phyloP scores from a whole-genome alignment of 2,888 invertebrate genomes.

The Rhimphoctona megacephalus region DNA sequence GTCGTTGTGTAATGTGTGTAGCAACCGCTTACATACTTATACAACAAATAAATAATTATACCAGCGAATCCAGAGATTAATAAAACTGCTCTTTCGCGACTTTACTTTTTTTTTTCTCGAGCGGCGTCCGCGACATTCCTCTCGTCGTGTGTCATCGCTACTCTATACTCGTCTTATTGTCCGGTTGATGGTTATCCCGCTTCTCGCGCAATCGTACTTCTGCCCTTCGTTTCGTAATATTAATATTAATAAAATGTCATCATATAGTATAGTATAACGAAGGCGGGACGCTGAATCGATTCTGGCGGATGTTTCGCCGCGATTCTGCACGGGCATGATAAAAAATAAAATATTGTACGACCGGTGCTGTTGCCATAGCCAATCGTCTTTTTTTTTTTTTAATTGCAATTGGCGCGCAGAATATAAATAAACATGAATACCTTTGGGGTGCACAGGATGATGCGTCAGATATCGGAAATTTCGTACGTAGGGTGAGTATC shows the following conservation, averaged over 20 bases:
- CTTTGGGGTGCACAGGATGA: constrained; percentile 75
- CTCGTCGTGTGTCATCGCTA: constrained; percentile 35
- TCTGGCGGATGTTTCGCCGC: neutral
- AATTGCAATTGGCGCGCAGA: too few relatives aligned
- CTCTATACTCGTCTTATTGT: neutral
- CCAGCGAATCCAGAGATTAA: neutral
- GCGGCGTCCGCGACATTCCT: constrained; percentile 19
- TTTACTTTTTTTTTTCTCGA: neutral
- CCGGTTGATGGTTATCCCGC: neutral
- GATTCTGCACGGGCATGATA: too few relatives aligned
- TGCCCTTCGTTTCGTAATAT: neutral
- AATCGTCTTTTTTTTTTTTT: constrained; percentile 6
- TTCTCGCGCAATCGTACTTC: neutral
- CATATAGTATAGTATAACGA: neutral
- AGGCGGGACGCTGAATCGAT: neutral
- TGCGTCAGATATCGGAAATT: constrained; percentile 83
- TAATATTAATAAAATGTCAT: neutral
- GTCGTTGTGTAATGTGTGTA: constrained; percentile 42
- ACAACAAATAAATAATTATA: neutral
- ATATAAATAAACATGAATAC: constrained; percentile 62
- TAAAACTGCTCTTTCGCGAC: neutral
- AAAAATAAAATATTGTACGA: neutral
- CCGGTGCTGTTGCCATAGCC: neutral
- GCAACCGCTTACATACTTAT: too few relatives aligned
- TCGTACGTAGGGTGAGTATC: constrained; percentile 82